These are phyloP conservation scores for Aradophagus sp. DNA, from an alignment of 1,140 invertebrate species.

Conservation along the genomic window DNA sequence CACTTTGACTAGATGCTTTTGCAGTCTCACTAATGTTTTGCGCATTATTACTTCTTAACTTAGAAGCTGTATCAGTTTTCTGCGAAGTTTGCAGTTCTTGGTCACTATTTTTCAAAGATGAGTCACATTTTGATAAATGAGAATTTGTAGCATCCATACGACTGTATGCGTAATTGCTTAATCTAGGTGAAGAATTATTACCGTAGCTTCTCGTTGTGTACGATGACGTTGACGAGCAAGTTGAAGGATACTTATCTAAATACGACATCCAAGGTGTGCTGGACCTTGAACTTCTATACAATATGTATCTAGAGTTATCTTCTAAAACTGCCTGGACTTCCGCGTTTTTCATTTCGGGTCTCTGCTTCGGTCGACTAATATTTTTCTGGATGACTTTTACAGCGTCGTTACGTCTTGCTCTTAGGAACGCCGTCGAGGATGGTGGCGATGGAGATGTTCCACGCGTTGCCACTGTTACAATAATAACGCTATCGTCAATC, in stretches of 20 bases:
- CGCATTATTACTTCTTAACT: conserved; percentile 33
- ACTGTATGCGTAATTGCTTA: conserved; percentile 60
- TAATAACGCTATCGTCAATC: conserved; percentile 70
- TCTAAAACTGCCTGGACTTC: conserved; percentile 81
- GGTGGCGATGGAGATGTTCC: conserved; percentile 85
- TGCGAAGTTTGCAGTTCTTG: conserved; percentile 24
- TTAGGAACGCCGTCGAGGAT: conserved; percentile 78
- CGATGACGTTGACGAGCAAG: conserved; percentile 31
- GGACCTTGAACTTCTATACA: conserved; percentile 77
- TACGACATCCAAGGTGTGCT: conserved; percentile 79
- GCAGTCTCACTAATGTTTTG: conserved; percentile 35
- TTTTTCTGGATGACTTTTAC: conserved; percentile 82
- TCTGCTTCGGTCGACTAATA: conserved; percentile 76
- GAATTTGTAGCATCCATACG: conserved; percentile 54
- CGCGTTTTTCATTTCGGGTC: conserved; percentile 77
- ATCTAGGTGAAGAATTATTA: conserved; percentile 42
- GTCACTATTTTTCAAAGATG: conserved; percentile 29
- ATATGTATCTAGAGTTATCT: conserved; percentile 79
- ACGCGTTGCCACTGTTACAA: conserved; percentile 80
- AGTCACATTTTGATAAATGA: conserved; percentile 51
- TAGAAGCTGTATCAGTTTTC: conserved; percentile 39
- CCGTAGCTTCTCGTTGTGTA: conserved; percentile 60
- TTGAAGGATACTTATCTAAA: conserved; percentile 74
- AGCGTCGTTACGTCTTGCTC: conserved; percentile 81
- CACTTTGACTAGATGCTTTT: conserved; percentile 30